Conservation (phyloP, 23 tunicate genomes). For the Corella eumyota region DNA sequence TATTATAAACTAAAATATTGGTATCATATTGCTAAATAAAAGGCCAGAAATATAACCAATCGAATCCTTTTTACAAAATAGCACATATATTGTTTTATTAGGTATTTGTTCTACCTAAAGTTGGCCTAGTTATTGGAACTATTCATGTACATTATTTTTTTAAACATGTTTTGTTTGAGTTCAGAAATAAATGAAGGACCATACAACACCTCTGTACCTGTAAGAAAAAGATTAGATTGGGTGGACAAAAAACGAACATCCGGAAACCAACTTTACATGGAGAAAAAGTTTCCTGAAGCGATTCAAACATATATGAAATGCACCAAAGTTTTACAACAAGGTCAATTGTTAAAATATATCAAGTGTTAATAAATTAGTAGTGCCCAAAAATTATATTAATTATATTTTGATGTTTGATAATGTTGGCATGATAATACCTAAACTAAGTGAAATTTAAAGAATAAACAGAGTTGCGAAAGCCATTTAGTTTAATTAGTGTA, state of each 20-base stretch:
- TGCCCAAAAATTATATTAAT: neutral
- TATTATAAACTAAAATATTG: neutral
- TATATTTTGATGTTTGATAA: neutral
- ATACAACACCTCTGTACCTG: constrained; percentile 24
- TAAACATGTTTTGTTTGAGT: neutral
- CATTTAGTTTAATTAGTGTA: no score
- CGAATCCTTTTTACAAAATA: neutral
- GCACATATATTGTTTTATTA: neutral
- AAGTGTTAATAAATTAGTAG: neutral
- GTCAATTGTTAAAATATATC: constrained; percentile 7
- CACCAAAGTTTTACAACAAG: constrained; percentile 31
- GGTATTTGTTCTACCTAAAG: no score
- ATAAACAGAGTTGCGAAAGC: no score
- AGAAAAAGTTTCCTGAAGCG: constrained; percentile 40
- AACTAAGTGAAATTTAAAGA: no score
- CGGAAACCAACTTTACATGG: constrained; percentile 42
- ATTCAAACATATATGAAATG: constrained; percentile 36
- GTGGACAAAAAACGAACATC: constrained; percentile 42
- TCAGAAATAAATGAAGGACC: constrained; percentile 61
- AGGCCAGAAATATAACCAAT: no score
- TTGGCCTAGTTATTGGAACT: no score
- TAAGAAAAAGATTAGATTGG: constrained; percentile 44
- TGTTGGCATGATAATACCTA: no score
- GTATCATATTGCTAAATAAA: no score
- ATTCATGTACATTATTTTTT: no score